phyloP scores from a whole-genome alignment of 2,888 invertebrate species.

The Philereme transversata region DNA sequence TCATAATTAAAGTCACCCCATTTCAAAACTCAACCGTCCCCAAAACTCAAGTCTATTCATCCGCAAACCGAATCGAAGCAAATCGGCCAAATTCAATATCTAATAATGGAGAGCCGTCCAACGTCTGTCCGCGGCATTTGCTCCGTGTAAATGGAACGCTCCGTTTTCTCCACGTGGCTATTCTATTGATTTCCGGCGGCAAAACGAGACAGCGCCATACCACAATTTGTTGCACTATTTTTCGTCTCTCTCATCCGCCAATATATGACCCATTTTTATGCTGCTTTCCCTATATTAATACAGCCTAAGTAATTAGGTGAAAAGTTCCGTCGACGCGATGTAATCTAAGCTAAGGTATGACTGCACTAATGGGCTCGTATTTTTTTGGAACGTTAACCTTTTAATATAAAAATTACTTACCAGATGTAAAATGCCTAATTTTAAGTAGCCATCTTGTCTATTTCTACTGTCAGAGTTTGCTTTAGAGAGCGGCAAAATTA shows the following conservation, averaged over 20 bases:
- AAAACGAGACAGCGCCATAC: slow-evolving; percentile 71
- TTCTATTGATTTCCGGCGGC: slow-evolving; percentile 83
- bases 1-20: too few species aligned
- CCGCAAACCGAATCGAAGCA: slow-evolving; percentile 31
- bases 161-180: slow-evolving; percentile 80
- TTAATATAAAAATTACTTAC: slow-evolving; percentile 7
- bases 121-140: slow-evolving; percentile 54
- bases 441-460: neutral
- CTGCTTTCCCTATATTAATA: slow-evolving; percentile 81
- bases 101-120: slow-evolving; percentile 59
- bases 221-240: slow-evolving; percentile 83
- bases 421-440: neutral
- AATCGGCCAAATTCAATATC: slow-evolving; percentile 60
- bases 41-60: neutral
- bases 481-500: too few species aligned
- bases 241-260: slow-evolving; percentile 72
- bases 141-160: slow-evolving; percentile 73
- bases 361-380: slow-evolving; percentile 21
- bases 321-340: slow-evolving; percentile 64
- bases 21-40: too few species aligned
- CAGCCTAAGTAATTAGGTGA: slow-evolving; percentile 80
- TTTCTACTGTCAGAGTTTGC: neutral
- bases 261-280: slow-evolving; percentile 84
- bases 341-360: slow-evolving; percentile 48
- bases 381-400: slow-evolving; percentile 15